Conservation (phyloP, 1,140 invertebrate species). For the Samia ricini region DNA sequence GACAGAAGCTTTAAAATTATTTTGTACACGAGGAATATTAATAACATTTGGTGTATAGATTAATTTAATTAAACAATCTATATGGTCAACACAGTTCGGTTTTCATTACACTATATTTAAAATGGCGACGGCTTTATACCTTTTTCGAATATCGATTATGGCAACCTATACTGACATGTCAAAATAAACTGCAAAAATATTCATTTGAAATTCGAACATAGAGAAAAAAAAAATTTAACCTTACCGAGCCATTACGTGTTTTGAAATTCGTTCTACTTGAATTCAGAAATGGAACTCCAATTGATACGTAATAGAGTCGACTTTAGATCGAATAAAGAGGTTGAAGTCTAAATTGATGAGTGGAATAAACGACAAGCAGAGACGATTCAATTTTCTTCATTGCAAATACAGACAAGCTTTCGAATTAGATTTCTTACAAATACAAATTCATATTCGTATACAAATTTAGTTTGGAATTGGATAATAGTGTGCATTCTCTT, state of each 20-base stretch:
- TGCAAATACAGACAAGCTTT: too few relatives aligned
- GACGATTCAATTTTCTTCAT: neutral
- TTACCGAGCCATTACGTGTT: conserved; percentile 24
- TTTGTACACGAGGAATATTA: too few relatives aligned
- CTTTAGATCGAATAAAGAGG: conserved; percentile 28
- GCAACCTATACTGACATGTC: neutral
- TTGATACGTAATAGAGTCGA: conserved; percentile 31
- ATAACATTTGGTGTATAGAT: too few relatives aligned
- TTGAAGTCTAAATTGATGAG: neutral
- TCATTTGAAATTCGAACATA: conserved; percentile 22
- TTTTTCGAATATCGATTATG: neutral
- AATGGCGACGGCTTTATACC: neutral
- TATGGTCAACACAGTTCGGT: too few relatives aligned
- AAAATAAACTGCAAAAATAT: conserved; percentile 37
- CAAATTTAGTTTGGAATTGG: too few relatives aligned
- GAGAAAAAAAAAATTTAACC: conserved; percentile 19
- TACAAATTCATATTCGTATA: too few relatives aligned
- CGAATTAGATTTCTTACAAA: too few relatives aligned
- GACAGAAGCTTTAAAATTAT: too few relatives aligned
- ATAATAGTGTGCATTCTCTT: too few relatives aligned
- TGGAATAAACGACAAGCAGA: conserved; percentile 28
- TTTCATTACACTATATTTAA: too few relatives aligned
- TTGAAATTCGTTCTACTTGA: conserved; percentile 16
- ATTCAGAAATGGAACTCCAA: conserved; percentile 34
- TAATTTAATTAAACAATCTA: too few relatives aligned